Evolutionary conservation across 2,888 invertebrate species (phyloP), one percentile per base, ranked within the genome.

Genomic region (Drosophila gaucha): DNA sequence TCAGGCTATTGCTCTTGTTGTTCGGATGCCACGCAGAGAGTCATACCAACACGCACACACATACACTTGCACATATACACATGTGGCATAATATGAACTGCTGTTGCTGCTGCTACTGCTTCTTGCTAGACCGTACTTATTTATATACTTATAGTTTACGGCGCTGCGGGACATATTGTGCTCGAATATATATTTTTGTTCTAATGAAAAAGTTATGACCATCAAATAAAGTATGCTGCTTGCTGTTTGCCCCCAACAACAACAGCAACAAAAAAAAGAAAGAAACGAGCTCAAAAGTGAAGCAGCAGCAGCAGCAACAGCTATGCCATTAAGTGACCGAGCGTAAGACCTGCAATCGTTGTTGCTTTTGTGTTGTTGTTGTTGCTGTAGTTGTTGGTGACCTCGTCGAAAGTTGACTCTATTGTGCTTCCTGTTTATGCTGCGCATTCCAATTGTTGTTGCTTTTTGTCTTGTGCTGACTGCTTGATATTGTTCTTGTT

Each of bases 161-260:
- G 83, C 84, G 82, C 84, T 78, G 87, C 87, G 87, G 84, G 87
- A 84, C 87, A 84, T 85, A 84, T 80, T 84, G 76, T 85, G 69
- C 87, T 82, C 77, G 74, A 62, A 76, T 78, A 86, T 86, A 84
- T 86, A 84, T 85, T 87, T 87, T 87, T 87, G 87, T 87, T 84
- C 84, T 84, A 84, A 84, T 84, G 84, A 84, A 84, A 84, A 84
- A 84, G 84, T 84, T 84, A 84, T 84, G 84, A 77, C 87, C 86
- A 84, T 84, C 84, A 87, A 84, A 87, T 84, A 83, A 83, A 83
- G 87, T 84, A 83, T 83, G 78, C 85, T 86, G 86, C 87, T 80
- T 78, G 80, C 77, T 65, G 60, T 50, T 63, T 46, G 57, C 57
- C 46, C 31, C 44, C 26, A 36, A 22, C 38, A 26, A 24, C 39